Base-by-base conservation (phyloP, 2,888 invertebrate genomes). In the Hyalella azteca region DNA sequence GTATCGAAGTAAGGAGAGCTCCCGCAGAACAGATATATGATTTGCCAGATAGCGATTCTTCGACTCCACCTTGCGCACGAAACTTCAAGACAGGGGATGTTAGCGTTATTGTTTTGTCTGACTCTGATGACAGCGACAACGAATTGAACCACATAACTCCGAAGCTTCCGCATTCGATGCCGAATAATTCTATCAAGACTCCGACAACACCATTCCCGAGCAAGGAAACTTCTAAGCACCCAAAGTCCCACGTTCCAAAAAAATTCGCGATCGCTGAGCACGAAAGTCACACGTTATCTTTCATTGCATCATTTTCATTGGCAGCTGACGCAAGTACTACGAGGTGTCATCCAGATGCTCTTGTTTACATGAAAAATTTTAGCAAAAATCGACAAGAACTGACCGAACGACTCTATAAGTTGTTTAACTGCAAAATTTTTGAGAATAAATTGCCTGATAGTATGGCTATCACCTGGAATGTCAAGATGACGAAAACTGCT, bases 361-460 rank as follows among this genome's bases (percentile, higher is more conserved):
- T 90, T 54, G 90, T 91, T 40, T 95, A 91, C 87, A 90, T 91
- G 50, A 91, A 91, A 50, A 91, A 91, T 85, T 96, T 91, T 87
- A 92, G 92, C 87, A 90, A 88, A 0, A 90, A 91, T 0, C 92
- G 91, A 85, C 92, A 92, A 49, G 91, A 93, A 85, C 88, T 97
- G 41, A 89, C 92, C 0, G 88, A 89, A 39, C 89, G 90, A 81
- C 89, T 96, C 0, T 95, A 92, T 86, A 88, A 89, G 0, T 88
- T 95, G 79, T 96, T 92, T 87, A 96, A 96, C 87, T 89, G 91
- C 77, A 90, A 91, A 76, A 90, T 96, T 0, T 96, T 96, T 87
- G 90, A 92, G 40, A 77, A 66, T 41, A 85, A 89, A 80, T 88
- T 96, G 39, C 92, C 94, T 4, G 88, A 89, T 0, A 91, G 93